phyloP scores from a whole-genome alignment of 2,113 vertebrate genomes.

The Sakesphorus luctuosus region DNA sequence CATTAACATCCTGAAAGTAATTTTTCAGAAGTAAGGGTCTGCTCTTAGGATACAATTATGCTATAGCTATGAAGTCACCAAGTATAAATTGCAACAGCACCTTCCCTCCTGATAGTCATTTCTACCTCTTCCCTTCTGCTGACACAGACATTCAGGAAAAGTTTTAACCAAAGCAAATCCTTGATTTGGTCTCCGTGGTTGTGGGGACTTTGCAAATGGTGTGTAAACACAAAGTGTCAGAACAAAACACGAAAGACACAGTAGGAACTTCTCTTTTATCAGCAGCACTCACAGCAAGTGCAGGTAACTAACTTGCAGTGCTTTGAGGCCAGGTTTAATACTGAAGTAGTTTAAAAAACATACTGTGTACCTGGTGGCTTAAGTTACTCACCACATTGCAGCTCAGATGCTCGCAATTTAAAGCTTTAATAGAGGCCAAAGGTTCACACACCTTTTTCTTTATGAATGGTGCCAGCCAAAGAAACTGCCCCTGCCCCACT shows the following conservation, averaged over 20 bases:
- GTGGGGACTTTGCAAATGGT: background rate
- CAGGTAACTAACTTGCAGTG: background rate
- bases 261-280: background rate
- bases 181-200: fast-evolving
- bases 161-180: background rate
- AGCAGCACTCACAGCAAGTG: background rate
- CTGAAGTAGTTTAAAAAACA: background rate
- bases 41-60: background rate
- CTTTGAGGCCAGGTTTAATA: background rate
- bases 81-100: background rate
- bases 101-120: background rate
- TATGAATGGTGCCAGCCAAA: background rate
- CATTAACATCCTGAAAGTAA: background rate
- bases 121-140: background rate
- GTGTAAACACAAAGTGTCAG: background rate
- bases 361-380: background rate
- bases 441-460: background rate
- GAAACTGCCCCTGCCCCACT: background rate
- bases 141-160: background rate
- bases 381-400: background rate
- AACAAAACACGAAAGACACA: background rate
- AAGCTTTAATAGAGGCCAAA: background rate
- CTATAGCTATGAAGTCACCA: background rate
- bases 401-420: background rate
- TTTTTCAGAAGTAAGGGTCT: background rate